Conservation (phyloP, 2,113 vertebrate species). For the Sylvia atricapilla region DNA sequence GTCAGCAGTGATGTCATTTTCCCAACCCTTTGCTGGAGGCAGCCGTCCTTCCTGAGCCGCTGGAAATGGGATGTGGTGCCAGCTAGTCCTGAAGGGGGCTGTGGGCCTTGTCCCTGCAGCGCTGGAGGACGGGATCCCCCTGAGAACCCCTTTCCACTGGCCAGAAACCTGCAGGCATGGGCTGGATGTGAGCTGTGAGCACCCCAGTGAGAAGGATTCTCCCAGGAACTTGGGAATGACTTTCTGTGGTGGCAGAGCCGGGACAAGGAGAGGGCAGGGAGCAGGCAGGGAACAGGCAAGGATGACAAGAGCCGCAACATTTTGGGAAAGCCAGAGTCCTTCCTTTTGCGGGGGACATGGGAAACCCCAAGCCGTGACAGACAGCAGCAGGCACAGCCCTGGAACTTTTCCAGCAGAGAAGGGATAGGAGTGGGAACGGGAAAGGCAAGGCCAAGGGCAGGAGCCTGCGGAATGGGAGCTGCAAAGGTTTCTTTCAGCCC, state of each 20-base stretch:
- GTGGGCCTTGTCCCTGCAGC: accelerated
- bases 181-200: accelerated
- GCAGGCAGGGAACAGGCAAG: not conserved
- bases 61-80: not conserved
- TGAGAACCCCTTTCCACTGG: accelerated
- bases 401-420: not conserved
- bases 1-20: not conserved
- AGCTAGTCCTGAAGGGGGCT: accelerated
- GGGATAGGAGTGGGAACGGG: accelerated
- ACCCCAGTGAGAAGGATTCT: accelerated
- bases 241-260: not conserved
- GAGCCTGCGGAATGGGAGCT: accelerated
- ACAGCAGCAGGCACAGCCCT: not conserved
- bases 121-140: not conserved
- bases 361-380: accelerated
- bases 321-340: not conserved
- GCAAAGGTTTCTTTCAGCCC: not conserved
- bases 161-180: not conserved
- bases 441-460: not conserved
- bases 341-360: accelerated
- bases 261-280: not conserved
- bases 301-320: accelerated
- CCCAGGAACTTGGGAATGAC: accelerated
- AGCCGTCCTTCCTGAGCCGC: not conserved
- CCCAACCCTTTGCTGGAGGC: not conserved